Evolutionary conservation across 2,797 vertebrate species (phyloP).

Genomic region (Crenuchus spilurus): DNA sequence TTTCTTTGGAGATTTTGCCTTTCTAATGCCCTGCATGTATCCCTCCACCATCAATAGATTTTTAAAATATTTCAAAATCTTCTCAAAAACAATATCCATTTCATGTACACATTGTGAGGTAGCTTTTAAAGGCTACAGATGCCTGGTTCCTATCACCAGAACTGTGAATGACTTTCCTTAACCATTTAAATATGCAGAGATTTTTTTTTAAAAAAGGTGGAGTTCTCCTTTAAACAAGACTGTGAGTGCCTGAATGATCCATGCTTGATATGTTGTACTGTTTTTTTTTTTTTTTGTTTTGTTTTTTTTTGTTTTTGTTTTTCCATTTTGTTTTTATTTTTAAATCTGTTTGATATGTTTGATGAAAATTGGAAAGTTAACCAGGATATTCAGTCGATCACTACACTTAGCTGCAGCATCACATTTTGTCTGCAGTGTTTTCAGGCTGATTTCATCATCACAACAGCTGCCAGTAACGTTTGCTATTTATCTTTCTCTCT

Average conservation of each 20-base stretch:
- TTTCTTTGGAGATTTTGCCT: no score
- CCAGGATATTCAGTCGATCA: constrained; percentile 53
- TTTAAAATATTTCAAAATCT: no score
- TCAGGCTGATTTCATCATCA: constrained; percentile 49
- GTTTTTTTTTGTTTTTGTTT: constrained; percentile 68
- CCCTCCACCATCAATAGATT: no score
- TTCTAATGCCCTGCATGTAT: neutral
- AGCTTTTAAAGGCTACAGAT: neutral
- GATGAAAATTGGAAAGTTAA: constrained; percentile 67
- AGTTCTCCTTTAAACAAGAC: neutral
- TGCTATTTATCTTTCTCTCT: constrained; percentile 19
- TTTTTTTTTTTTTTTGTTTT: constrained; percentile 66
- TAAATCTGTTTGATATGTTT: constrained; percentile 66
- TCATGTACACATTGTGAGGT: no score
- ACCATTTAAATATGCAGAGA: neutral
- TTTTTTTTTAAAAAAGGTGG: neutral
- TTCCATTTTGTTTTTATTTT: constrained; percentile 68
- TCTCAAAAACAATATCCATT: no score
- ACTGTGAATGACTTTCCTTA: no score
- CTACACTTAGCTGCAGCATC: constrained; percentile 33
- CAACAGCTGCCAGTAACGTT: constrained; percentile 41
- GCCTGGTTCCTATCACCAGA: neutral
- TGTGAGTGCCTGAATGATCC: constrained; percentile 56
- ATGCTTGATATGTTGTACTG: constrained; percentile 70
- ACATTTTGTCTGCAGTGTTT: constrained; percentile 55